Evolutionary conservation across 1,140 invertebrate genomes (phyloP).

Genomic region (Pogonomyrmex barbatus): DNA sequence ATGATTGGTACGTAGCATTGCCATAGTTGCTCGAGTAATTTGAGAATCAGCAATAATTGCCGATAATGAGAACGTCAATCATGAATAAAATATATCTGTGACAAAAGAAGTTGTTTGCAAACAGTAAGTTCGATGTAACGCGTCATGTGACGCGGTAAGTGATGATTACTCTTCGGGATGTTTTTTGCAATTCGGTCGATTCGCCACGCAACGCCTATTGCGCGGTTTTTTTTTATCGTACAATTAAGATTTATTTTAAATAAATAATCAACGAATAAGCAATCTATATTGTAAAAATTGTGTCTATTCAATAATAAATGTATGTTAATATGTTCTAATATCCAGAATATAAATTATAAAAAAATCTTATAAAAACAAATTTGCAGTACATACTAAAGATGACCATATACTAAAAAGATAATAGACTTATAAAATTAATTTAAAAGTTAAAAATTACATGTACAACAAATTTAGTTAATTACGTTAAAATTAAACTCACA

Average conservation of each 20-base stretch:
- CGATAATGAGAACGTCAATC: slow-evolving; percentile 1
- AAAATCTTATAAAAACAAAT: too few species aligned
- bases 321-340: too few species aligned
- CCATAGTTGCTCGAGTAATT: slow-evolving; percentile 27
- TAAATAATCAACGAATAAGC: background rate
- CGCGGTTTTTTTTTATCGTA: background rate
- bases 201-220: background rate
- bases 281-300: background rate
- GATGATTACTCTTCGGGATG: slow-evolving; percentile 3
- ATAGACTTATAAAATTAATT: too few species aligned
- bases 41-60: slow-evolving; percentile 17
- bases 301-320: background rate
- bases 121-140: slow-evolving; percentile 47
- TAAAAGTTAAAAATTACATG: too few species aligned
- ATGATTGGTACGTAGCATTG: slow-evolving; percentile 33
- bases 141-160: background rate
- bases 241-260: slow-evolving; percentile 13
- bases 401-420: too few species aligned
- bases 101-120: slow-evolving; percentile 64
- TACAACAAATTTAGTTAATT: too few species aligned
- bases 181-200: slow-evolving; percentile 1
- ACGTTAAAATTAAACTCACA: slow-evolving; percentile 8
- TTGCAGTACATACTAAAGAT: too few species aligned
- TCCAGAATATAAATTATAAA: too few species aligned
- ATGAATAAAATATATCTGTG: slow-evolving; percentile 44